Conservation (phyloP, 2,888 invertebrate species). For the Trichacis sp. region DNA sequence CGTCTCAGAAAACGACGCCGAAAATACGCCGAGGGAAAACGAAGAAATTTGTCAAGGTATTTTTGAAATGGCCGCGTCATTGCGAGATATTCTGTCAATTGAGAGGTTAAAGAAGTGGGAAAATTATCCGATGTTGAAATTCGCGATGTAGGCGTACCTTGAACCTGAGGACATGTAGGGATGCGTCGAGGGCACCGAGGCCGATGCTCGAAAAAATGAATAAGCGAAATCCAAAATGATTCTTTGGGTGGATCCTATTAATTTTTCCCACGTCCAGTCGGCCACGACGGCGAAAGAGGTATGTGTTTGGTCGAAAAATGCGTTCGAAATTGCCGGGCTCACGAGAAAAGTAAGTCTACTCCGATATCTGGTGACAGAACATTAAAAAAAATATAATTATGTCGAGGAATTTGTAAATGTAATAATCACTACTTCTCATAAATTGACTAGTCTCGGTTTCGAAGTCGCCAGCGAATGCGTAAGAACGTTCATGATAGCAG, state of each 20-base stretch:
- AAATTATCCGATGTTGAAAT: constrained; percentile 25
- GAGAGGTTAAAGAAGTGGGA: constrained; percentile 14
- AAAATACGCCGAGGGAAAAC: no score
- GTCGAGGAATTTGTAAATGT: constrained; percentile 52
- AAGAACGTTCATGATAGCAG: constrained; percentile 51
- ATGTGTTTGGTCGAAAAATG: constrained; percentile 46
- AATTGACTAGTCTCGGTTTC: constrained; percentile 48
- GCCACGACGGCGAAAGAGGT: constrained; percentile 46
- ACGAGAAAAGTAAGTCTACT: constrained; percentile 52
- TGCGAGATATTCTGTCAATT: constrained; percentile 1
- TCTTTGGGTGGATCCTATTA: constrained; percentile 44
- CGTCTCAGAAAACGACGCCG: no score
- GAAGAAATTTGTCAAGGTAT: no score
- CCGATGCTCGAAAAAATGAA: constrained; percentile 22
- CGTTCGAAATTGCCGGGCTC: constrained; percentile 53
- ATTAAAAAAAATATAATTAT: constrained; percentile 44
- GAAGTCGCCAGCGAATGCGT: constrained; percentile 52
- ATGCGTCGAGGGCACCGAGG: constrained; percentile 8
- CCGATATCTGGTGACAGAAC: constrained; percentile 45
- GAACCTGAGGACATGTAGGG: constrained; percentile 22
- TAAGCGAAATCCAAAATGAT: constrained; percentile 45
- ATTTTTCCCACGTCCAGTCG: constrained; percentile 49
- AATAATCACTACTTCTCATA: constrained; percentile 51
- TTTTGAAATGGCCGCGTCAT: no score
- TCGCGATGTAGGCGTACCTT: constrained; percentile 15